These are phyloP conservation scores for Eretmochelys imbricata DNA, from an alignment of 2,113 vertebrate species.

Conservation along the genomic window DNA sequence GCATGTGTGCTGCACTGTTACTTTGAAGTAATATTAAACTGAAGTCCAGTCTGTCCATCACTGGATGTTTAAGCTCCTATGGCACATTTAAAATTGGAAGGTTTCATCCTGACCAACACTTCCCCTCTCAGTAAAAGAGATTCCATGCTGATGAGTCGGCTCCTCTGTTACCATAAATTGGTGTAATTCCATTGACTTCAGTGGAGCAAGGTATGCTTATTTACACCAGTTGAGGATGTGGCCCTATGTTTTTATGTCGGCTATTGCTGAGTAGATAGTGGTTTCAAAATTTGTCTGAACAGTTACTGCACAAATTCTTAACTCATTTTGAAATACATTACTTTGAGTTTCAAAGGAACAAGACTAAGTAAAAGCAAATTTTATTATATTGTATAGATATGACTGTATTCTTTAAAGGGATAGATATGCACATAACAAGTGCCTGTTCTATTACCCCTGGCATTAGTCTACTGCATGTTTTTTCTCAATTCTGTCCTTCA, in stretches of 20 bases:
- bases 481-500: not conserved
- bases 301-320: not conserved
- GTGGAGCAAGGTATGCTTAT: not conserved
- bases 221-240: not conserved
- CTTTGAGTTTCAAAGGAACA: not conserved
- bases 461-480: not conserved
- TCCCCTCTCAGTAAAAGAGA: not conserved
- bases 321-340: not conserved
- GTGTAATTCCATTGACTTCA: not conserved
- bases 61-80: not conserved
- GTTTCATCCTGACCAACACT: not conserved
- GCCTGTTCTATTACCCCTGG: not conserved
- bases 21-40: rapidly evolving
- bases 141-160: not conserved
- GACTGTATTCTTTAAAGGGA: not conserved
- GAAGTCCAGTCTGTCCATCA: not conserved
- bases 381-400: not conserved
- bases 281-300: not conserved
- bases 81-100: not conserved
- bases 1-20: not conserved
- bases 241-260: not conserved
- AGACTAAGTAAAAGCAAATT: slow-evolving; percentile 6
- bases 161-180: not conserved
- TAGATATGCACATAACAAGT: not conserved
- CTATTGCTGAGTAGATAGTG: not conserved